Evolutionary conservation across 2,113 vertebrate species (phyloP), one percentile per base, ranked within the genome.

Genomic region (Mormoops blainvillei): DNA sequence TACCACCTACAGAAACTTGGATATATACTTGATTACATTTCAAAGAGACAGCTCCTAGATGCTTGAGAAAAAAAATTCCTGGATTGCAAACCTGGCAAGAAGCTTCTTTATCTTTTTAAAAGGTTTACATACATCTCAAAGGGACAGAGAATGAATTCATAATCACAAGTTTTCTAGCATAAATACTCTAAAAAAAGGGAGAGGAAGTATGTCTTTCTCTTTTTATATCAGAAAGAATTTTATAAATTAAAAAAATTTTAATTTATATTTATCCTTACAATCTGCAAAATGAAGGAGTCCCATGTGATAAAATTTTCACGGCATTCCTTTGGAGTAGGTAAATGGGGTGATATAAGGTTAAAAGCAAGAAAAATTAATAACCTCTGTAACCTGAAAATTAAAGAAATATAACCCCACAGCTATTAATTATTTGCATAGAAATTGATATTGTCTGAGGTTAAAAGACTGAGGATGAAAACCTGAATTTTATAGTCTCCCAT

Each of bases 51-150:
- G 28, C 48, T 95, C 22, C 24, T 2, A 68, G 28, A 36, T 58
- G 26, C 86, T 93, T 85, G 74, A 89, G 73, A 81, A 90, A 96
- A 96, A 33, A 88, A 15, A 71, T 26, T 58, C 26, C 56, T 68
- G 26, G 54, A 9, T 52, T 86, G n/a, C 63, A 43, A 89, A 86
- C 89, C 48, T 45, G 65, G 43, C 48, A 86, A 68, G 31, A 73
- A 33, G 14, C 74, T 76, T 95, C 50, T n/a, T 86, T 96, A 76
- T 28, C 28, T 68, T 93, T 89, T 61, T 19, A 22, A 94, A 93
- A 95, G 48, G 81, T 50, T 88, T 89, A 93, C n/a, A 41, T 86
- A 28, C 7, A 45, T 58, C 48, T 81, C 65, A 68, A 81, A 87
- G 38, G 14, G 58, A 80, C 15, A 85, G 82, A 86, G 26, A 80